Evolutionary conservation across 1,140 invertebrate genomes (phyloP), one percentile per base, ranked within the genome.

Genomic region (Neodiprion lecontei): DNA sequence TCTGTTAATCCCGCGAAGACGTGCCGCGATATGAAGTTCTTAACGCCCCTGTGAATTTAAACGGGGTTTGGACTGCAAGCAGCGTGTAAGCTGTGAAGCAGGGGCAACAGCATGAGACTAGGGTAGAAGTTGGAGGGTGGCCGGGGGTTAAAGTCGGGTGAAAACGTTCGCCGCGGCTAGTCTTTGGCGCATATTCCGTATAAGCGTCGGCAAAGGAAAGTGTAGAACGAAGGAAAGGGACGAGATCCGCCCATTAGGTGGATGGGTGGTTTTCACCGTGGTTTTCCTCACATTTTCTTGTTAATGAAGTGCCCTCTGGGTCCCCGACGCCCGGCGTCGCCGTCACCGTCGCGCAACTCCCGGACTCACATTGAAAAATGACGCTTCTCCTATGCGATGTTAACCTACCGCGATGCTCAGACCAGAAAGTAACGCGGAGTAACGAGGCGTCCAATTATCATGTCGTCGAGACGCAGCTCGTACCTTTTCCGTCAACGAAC

Each of bases 361-460:
- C 11, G 11, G 53, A 61, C n/a, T 14, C 9, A 61, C n/a, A 61
- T 17, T 61, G 53, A 61, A 61, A 61, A 61, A 61, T 61, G 53
- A 61, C 0, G 53, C 53, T 61, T 61, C 53, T 61, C 53, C 7
- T 14, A 61, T 9, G n/a, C 53, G 53, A 61, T 17, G 53, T 61
- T 17, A 40, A 40, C 28, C 28, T 40, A 17, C 11, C 73, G 69
- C 74, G 77, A 79, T 78, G 70, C 67, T 76, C 72, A 70, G 72
- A 74, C 69, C 61, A 49, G 70, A 72, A 65, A 75, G 74, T 75
- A 70, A 72, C 75, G 67, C 70, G 74, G 68, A 78, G 80, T 79
- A 84, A 84, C 81, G 81, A 84, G 80, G 81, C 78, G 76, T 82
- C 83, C 83, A 84, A 84, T 84, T 84, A 84, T 82, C 78, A 82